Conservation (phyloP, 2,113 vertebrate species). For the Campylorhamphus procurvoides region DNA sequence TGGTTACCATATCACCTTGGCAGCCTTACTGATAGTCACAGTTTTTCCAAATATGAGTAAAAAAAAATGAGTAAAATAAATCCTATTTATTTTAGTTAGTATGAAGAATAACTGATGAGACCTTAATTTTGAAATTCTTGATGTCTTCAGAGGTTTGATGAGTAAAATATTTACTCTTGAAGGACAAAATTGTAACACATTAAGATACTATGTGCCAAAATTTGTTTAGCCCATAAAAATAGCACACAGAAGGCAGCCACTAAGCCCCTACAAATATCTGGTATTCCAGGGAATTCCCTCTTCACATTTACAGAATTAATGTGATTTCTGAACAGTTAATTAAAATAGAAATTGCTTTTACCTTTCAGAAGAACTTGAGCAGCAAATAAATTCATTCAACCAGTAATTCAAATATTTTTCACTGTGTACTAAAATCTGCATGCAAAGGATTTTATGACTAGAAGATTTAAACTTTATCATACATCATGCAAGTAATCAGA, state of each 20-base stretch:
- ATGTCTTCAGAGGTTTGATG: neutral
- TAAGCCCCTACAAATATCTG: neutral
- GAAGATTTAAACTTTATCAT: neutral
- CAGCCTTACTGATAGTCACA: neutral
- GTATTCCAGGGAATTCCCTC: neutral
- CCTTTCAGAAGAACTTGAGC: neutral
- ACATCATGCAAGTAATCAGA: constrained; percentile 1
- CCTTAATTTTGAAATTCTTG: neutral
- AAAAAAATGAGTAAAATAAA: neutral
- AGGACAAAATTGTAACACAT: neutral
- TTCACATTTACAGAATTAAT: neutral
- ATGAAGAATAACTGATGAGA: neutral
- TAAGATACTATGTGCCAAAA: neutral
- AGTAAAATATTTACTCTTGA: neutral
- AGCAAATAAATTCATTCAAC: constrained; percentile 1
- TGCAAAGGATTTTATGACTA: neutral
- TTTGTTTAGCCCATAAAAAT: neutral
- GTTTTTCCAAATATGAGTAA: neutral
- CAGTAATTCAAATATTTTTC: neutral
- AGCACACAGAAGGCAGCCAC: neutral
- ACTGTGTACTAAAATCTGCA: neutral
- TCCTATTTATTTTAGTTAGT: neutral
- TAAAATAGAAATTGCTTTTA: constrained; percentile 19
- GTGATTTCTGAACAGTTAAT: neutral
- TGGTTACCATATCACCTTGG: neutral